Base-by-base conservation (phyloP, 2,797 vertebrate species). In the Rhabdophis nuchalis region DNA sequence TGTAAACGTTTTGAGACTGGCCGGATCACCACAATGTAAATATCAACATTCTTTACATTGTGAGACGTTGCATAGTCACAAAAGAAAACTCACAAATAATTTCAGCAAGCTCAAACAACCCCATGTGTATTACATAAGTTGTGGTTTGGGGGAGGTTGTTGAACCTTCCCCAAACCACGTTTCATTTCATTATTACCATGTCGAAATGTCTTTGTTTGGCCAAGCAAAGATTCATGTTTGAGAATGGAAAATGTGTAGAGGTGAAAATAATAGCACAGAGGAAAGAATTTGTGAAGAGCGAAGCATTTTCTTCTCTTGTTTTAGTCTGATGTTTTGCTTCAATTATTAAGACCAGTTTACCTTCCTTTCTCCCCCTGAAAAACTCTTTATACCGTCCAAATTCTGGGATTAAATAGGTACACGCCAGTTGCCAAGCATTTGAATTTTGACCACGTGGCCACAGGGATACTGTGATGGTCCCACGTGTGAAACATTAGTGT, bases 131-230 rank as follows among this genome's bases (percentile, higher is more conserved):
- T 82, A 82, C 25, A 23, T 46, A 82, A 82, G 20, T 41, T 82
- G 72, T 82, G 72, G 10, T 11, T 1, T 1, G 23, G 18, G 8
- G 0, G 1, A 2, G 3, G 32, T n/a, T n/a, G n/a, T n/a, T n/a
- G n/a, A n/a, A n/a, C n/a, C n/a, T n/a, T n/a, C n/a, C n/a, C n/a
- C n/a, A n/a, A n/a, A n/a, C n/a, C n/a, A n/a, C n/a, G n/a, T n/a
- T n/a, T n/a, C n/a, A n/a, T n/a, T n/a, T n/a, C n/a, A n/a, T n/a
- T n/a, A n/a, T 41, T 4, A 23, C 8, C 0, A 23, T 1, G 10
- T 41, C 46, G 36, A 82, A 25, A 82, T 25, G 36, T 25, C 36
- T 41, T 46, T 46, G 8, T 82, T 82, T 82, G 72, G 72, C 36
- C 36, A 25, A 46, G 36, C 1, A 46, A 46, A 9, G 8, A 11